phyloP scores from a whole-genome alignment of 1,140 invertebrate species.

The Procambarus virginalis region DNA sequence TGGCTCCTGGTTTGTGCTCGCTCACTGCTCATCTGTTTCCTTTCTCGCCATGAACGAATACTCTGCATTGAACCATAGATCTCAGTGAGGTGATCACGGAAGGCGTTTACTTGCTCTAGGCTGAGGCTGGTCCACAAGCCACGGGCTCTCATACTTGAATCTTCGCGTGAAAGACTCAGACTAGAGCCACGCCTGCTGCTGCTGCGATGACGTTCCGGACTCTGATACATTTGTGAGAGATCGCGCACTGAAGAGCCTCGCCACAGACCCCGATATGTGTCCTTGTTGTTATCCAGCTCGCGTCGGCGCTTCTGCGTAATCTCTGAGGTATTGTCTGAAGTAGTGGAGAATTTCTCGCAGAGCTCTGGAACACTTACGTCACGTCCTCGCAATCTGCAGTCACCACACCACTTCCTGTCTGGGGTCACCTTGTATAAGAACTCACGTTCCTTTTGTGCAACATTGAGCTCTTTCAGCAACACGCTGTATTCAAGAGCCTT shows the following conservation, averaged over 20 bases:
- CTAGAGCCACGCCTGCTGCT: slow-evolving; percentile 59
- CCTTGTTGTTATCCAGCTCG: slow-evolving; percentile 57
- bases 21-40: slow-evolving; percentile 72
- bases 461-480: slow-evolving; percentile 85
- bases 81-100: slow-evolving; percentile 87
- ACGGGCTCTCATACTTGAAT: slow-evolving; percentile 56
- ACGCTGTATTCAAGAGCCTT: slow-evolving; percentile 87
- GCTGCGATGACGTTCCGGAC: slow-evolving; percentile 52
- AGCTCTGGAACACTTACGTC: slow-evolving; percentile 91
- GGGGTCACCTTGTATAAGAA: slow-evolving; percentile 85
- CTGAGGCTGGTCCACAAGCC: slow-evolving; percentile 86
- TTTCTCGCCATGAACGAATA: slow-evolving; percentile 73
- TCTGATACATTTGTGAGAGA: slow-evolving; percentile 53
- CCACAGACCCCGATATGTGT: slow-evolving; percentile 67
- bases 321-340: slow-evolving; percentile 56
- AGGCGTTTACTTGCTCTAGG: slow-evolving; percentile 86
- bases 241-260: slow-evolving; percentile 69
- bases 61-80: slow-evolving; percentile 81
- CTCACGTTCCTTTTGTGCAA: slow-evolving; percentile 87
- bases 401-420: slow-evolving; percentile 79
- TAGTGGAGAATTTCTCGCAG: slow-evolving; percentile 59
- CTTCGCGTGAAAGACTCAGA: slow-evolving; percentile 67
- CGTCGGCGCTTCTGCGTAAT: slow-evolving; percentile 37
- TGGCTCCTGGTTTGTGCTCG: slow-evolving; percentile 50
- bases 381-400: slow-evolving; percentile 85